Percentiles rank a stretch among this genome's conserved stretches.
These are phyloP conservation scores for Gymnothorax reevesii DNA, from an alignment of 2,797 vertebrate genomes.

Conservation along the genomic window DNA sequence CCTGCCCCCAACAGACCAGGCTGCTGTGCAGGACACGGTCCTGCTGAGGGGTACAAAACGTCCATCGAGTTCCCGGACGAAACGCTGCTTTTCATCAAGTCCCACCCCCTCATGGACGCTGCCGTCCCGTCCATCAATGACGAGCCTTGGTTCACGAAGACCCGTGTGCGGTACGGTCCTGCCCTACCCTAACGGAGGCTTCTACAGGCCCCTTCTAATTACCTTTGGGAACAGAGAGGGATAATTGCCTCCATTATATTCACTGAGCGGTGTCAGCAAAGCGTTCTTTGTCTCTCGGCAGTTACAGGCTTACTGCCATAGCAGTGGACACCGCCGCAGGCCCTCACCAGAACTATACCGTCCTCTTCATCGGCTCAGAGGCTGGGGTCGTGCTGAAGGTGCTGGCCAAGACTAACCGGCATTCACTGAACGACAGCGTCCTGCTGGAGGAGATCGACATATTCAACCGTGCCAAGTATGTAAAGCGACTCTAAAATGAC, in stretches of 20 bases:
- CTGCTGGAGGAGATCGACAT: slow-evolving; percentile 97
- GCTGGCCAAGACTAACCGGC: slow-evolving; percentile 85
- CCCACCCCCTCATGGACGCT: slow-evolving; percentile 94
- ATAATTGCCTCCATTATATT: not conserved
- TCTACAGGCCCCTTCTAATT: not conserved
- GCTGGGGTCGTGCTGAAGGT: slow-evolving; percentile 94
- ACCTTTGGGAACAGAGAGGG: not conserved
- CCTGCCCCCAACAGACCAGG: slow-evolving; percentile 82
- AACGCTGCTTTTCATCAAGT: slow-evolving; percentile 96
- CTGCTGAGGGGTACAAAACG: slow-evolving; percentile 87
- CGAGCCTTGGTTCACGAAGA: slow-evolving; percentile 96
- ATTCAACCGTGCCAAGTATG: slow-evolving; percentile 95
- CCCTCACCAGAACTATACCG: slow-evolving; percentile 91
- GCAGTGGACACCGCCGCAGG: slow-evolving; percentile 90
- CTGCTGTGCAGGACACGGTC: slow-evolving; percentile 89
- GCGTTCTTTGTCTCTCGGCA: slow-evolving; percentile 47
- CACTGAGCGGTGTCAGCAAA: not conserved
- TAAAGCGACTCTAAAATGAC: slow-evolving; percentile 36
- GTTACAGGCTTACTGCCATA: slow-evolving; percentile 90
- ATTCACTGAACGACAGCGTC: slow-evolving; percentile 88
- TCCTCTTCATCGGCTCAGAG: slow-evolving; percentile 94
- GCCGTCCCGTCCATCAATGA: slow-evolving; percentile 90
- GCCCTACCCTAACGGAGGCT: not conserved
- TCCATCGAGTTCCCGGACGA: slow-evolving; percentile 97
- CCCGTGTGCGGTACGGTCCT: slow-evolving; percentile 40